Base-by-base conservation (phyloP, 1,140 invertebrate species). In the Drosophila paulistorum region DNA sequence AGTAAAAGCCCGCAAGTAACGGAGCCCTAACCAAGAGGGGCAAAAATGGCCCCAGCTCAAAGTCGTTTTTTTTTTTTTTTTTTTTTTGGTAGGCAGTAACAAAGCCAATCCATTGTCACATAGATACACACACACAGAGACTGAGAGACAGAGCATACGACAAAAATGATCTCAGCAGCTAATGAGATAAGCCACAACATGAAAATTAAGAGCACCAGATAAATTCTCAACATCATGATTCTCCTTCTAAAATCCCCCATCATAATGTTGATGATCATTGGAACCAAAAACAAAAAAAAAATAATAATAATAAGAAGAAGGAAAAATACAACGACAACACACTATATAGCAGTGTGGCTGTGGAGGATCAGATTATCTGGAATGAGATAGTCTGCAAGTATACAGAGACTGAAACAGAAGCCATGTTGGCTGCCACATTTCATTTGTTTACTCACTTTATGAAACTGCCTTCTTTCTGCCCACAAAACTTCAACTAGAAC, bases 361-460 rank as follows among this genome's bases (percentile, higher is more conserved):
- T 51, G 9, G 6, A 20, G 45, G 45, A 51, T 51, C 45, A 51
- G 45, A 51, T 51, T 51, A 51, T 51, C 45, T 26, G 23, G 17
- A 23, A 51, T 51, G 9, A 51, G 26, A 26, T n/a, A 37, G 39
- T 11, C 30, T 30, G 0, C 30, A 6, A 30, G 30, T 30, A 30
- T 30, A 20, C 17, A 17, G 35, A 37, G 13, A 48, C 17, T 42
- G 41, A 33, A 58, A 79, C 65, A 68, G 69, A 57, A 68, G 51
- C 73, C 57, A 61, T 69, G 72, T 54, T 54, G 74, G 74, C 70
- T 67, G 79, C 66, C 59, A 78, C 72, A 75, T 83, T 81, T 72
- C 83, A 86, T 87, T 86, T 87, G 79, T 89, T 86, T 77, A 74
- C 63, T 62, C 62, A 87, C 79, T 87, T 87, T 87, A 87, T 86